Base-by-base conservation (phyloP, 2,797 vertebrate species). In the Premnoplex brunnescens region DNA sequence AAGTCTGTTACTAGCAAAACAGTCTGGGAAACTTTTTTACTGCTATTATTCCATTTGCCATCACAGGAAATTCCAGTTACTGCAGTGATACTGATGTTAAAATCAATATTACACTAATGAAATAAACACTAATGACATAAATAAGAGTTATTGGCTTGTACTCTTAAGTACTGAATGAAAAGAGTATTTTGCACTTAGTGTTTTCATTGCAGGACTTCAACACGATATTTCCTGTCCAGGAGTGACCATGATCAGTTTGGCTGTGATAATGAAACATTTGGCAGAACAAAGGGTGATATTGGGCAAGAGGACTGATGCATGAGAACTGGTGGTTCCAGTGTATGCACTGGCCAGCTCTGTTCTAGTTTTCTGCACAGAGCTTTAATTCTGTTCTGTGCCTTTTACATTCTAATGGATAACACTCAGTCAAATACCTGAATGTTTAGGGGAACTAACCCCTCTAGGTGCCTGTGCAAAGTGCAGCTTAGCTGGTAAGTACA, bases 211-310 rank as follows among this genome's bases (percentile, higher is more conserved):
- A 93, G 88, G 78, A 59, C 72, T 80, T 88, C 48, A 91, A 5
- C 68, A 10, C 0, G 0, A 3, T 75, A 64, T 93, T 97, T 97
- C 94, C 93, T 97, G 86, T 92, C 95, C 88, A 93, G 89, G 67
- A 88, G 75, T 73, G 86, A 66, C 88, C 77, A 5, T 32, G 69
- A 76, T 93, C 43, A 17, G 26, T 90, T 91, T 97, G 95, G 91
- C 92, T 89, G 80, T 56, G 75, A 52, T 46, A 86, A 23, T 49
- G 72, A 91, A 77, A 73, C n/a, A 22, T 91, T 96, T 96, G 92
- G 82, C 87, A 91, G 94, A 85, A 89, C 91, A 95, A 91, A 95
- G 85, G 15, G 90, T 94, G 82, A 88, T 88, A 58, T 66, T 96
- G 73, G 85, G 93, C 89, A 86, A 90, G 82, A 83, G 60, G 49